Base-by-base conservation (phyloP, 2,888 invertebrate species). In the Ormia ochracea region DNA sequence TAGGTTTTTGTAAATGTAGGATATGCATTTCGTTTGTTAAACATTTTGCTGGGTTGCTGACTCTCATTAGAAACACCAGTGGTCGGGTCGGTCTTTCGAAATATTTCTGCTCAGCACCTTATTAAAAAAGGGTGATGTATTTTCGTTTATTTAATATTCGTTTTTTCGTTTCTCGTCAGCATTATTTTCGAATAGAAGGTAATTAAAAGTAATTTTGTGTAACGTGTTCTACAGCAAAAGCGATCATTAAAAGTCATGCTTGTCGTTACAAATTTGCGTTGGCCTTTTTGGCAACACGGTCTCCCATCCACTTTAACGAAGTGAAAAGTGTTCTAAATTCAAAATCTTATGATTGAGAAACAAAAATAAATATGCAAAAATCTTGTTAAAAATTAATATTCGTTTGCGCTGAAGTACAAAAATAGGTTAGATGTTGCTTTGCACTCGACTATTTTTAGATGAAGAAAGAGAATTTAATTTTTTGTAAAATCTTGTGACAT, bases 171-270 rank as follows among this genome's bases (percentile, higher is more conserved):
- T 26, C 21, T 10, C 52, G 70, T 56, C 19, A 36, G 14, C 19
- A 43, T 43, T 38, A 45, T 52, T 66, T 61, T 50, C 19, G 10
- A 26, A 10, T 68, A 63, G 63, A 63, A 56, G 72, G 72, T 73
- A 80, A 80, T 80, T 80, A 80, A 80, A 76, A 80, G 76, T 73
- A 76, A 80, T 76, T 70, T 76, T 38, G 43, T 45, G 12, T 41
- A 69, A 48, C 54, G 21, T 54, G 54, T 12, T 43, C 4, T 65
- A 14, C 10, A 6, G 23, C 28, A 17, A 43, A 33, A 63, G 10
- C n/a, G 33, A 65, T 45, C 65, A 33, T 41, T 36, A 63, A 76
- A 80, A 72, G 80, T 76, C 72, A 73, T 72, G 76, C 66, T 68
- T 80, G 80, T 80, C 75, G 72, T 58, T 76, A 68, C 72, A 68